A percentile compares a stretch with the other conserved stretches of the same genome.
phyloP scores from a whole-genome alignment of 2,888 invertebrate genomes.

The Nephrotoma guestfalica region DNA sequence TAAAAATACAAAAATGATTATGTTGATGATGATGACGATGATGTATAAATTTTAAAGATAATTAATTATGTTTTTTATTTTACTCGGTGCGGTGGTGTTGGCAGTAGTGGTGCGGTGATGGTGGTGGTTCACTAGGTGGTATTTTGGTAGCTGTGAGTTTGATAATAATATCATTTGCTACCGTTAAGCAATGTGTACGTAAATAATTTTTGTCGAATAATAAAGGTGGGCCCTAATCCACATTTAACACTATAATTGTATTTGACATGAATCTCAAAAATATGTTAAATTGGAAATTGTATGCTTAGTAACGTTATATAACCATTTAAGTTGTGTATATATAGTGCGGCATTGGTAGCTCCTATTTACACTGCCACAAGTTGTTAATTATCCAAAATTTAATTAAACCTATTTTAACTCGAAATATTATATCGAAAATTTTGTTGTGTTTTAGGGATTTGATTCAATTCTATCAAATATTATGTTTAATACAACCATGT shows the following conservation, averaged over 20 bases:
- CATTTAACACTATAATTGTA: neutral
- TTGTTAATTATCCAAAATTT: too few species aligned
- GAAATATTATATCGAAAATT: too few species aligned
- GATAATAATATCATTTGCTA: neutral
- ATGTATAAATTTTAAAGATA: neutral
- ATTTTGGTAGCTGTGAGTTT: neutral
- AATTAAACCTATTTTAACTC: too few species aligned
- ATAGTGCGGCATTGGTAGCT: too few species aligned
- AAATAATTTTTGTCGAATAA: neutral
- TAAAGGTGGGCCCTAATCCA: neutral
- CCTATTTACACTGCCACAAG: too few species aligned
- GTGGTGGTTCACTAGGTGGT: neutral
- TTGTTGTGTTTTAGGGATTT: too few species aligned
- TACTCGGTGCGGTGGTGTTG: neutral
- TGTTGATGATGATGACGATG: neutral
- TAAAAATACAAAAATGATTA: neutral
- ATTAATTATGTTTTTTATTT: neutral
- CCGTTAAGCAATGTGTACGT: neutral
- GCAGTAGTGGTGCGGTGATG: neutral
- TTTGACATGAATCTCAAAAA: neutral
- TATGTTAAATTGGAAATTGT: neutral
- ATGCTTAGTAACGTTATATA: too few species aligned
- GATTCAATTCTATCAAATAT: too few species aligned
- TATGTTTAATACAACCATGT: too few species aligned
- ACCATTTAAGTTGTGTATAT: too few species aligned